Evolutionary conservation across 2,797 vertebrate species (phyloP), one percentile per base, ranked within the genome.

Genomic region (Podarcis lilfordi): DNA sequence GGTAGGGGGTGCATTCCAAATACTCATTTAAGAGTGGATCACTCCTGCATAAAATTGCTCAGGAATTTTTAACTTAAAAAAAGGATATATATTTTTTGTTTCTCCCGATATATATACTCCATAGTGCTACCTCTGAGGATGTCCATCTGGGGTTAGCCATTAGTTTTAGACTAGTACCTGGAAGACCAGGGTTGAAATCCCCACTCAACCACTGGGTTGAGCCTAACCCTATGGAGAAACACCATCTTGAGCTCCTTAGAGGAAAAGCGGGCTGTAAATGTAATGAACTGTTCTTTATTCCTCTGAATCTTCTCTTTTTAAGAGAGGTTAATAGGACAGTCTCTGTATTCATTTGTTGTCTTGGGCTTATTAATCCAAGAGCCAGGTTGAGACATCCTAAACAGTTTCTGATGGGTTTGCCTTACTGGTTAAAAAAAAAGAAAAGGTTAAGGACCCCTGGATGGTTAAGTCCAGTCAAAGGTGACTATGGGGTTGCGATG

Each of bases 321-420:
- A 10, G 35, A 32, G 32, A 85, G 35, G 9, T 77, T 21, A 66
- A 77, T 23, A 43, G 55, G 35, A 66, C 10, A 43, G 29, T 43
- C 50, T 74, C 6, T 72, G 7, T 10, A 2, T 82, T 55, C 32
- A 21, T 71, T 43, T 29, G 3, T 6, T 71, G 5, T 37, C 23
- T 86, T 79, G 35, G 23, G 21, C 2, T n/a, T 1, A 25, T 79
- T 61, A 72, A 79, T 29, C 40, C 55, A 64, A 29, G 64, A 66
- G 17, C 83, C 59, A 29, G 43, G 50, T 90, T 90, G 27, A 59
- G 84, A 77, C 64, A 59, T 71, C 13, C 86, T 86, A 17, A 21
- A 1, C 35, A 2, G 0, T 0, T 85, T 9, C 43, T 90, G 50
- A 74, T 35, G 15, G 50, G 25, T 29, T 55, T 77, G n/a, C 17